Evolutionary conservation across 2,888 invertebrate species (phyloP), one percentile per base, ranked within the genome.

Genomic region (Eristalinus sepulchralis): DNA sequence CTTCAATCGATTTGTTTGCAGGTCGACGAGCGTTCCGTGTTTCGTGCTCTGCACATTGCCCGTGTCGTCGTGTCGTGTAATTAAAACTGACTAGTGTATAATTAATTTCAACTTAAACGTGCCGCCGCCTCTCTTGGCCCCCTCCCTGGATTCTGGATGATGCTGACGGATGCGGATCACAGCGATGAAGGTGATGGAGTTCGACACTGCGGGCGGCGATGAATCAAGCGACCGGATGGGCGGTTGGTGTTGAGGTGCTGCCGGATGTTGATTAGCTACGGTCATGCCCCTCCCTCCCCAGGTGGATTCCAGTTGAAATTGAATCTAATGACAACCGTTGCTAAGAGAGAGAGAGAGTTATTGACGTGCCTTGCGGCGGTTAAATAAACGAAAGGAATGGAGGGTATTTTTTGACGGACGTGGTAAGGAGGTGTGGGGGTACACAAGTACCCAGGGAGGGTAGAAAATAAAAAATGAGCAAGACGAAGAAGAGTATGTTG

Each of bases 81-180:
- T 67, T 75, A 66, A 75, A 67, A 67, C 59, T 39, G 59, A 39
- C 39, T 59, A 47, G 22, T 75, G 66, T 59, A 66, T 47, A 75
- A 75, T 75, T 66, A 75, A 67, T 66, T 75, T 24, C 66, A 59
- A 67, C 31, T 66, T 66, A 36, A 64, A 64, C 36, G 63, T 53
- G 72, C 63, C 17, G 63, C 17, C 36, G 11, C 36, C 17, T 17
- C 8, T 6, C 17, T n/a, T 6, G 39, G n/a, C n/a, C 5, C n/a
- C 1, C 0, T 13, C 6, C 5, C n/a, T n/a, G 17, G 47, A 17
- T 47, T n/a, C 17, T 47, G 47, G 47, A 8, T 33, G 10, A 39
- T 17, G 47, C 17, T 47, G 47, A 47, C 47, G 47, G 17, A 17
- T 47, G 17, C 2, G 39, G 39, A 39, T 39, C 39, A 17, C 5